Evolutionary conservation across 2,888 invertebrate species (phyloP).

Genomic region (Amiota mariae): DNA sequence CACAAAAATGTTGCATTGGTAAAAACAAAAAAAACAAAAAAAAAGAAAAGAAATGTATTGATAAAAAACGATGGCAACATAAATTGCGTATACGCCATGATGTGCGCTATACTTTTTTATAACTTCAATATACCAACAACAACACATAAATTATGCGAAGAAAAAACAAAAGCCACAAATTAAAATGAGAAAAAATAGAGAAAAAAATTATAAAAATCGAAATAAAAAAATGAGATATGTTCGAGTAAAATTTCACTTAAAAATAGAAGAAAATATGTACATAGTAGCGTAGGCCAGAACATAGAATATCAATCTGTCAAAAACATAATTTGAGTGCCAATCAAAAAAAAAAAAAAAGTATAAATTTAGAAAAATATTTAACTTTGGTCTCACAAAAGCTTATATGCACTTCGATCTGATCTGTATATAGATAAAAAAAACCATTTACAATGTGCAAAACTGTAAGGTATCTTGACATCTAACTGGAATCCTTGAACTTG

Average conservation of each 20-base stretch:
- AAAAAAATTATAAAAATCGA: too few species aligned
- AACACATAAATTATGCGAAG: slow-evolving; percentile 2
- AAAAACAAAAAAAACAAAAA: neutral
- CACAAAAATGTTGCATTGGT: neutral
- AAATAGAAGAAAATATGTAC: neutral
- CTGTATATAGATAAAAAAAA: too few species aligned
- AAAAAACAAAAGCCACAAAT: slow-evolving; percentile 28
- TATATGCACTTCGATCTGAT: too few species aligned
- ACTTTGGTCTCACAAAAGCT: too few species aligned
- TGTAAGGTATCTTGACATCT: too few species aligned
- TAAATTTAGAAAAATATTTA: too few species aligned
- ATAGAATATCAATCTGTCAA: neutral
- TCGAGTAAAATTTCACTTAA: neutral
- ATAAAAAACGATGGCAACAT: neutral
- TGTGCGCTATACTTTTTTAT: too few species aligned
- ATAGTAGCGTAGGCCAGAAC: neutral
- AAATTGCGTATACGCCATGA: neutral
- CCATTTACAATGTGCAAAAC: too few species aligned
- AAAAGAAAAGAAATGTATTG: neutral
- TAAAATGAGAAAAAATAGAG: slow-evolving; percentile 23
- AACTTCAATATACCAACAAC: neutral
- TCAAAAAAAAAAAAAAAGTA: slow-evolving; percentile 31
- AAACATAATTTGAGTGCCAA: slow-evolving; percentile 40
- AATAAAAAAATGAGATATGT: too few species aligned
- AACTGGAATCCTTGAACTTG: too few species aligned